phyloP scores from a whole-genome alignment of 2,797 vertebrate species.

The Peromyscus eremicus region DNA sequence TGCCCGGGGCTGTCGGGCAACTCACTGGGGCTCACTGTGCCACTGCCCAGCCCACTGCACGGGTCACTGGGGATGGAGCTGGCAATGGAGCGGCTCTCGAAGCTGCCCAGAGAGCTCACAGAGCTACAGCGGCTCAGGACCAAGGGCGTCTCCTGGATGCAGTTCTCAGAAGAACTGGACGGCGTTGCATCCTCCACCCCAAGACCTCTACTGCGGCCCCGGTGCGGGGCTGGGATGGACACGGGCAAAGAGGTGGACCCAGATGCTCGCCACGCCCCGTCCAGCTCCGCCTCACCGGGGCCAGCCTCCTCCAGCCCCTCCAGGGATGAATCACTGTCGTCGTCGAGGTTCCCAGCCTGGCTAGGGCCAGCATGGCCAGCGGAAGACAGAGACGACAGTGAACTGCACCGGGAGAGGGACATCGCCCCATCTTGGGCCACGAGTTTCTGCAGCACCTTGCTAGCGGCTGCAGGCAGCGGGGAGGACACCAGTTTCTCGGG shows the following conservation, averaged over 20 bases:
- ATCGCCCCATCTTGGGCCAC: conserved; percentile 95
- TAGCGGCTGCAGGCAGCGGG: conserved; percentile 86
- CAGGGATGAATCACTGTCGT: conserved; percentile 94
- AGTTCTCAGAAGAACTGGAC: conserved; percentile 98
- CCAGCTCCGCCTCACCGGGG: conserved; percentile 76
- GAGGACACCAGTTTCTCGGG: conserved; percentile 91
- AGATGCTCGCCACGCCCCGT: neutral
- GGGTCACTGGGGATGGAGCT: conserved; percentile 99
- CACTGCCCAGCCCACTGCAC: conserved; percentile 98
- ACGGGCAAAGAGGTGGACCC: conserved; percentile 90
- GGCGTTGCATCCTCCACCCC: conserved; percentile 92
- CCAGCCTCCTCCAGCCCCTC: conserved; percentile 96
- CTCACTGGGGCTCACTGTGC: conserved; percentile 98
- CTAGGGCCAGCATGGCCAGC: conserved; percentile 94
- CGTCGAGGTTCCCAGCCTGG: conserved; percentile 91
- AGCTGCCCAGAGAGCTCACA: conserved; percentile 98
- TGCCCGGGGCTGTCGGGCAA: conserved; percentile 98
- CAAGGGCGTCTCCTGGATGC: conserved; percentile 97
- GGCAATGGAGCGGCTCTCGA: conserved; percentile 97
- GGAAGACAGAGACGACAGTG: conserved; percentile 97
- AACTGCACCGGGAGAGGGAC: conserved; percentile 98
- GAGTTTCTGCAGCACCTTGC: conserved; percentile 92
- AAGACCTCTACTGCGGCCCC: conserved; percentile 92
- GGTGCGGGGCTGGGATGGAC: conserved; percentile 91
- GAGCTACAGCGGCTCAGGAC: conserved; percentile 99